A percentile compares a stretch with the other conserved stretches of the same genome.
These are phyloP conservation scores for Lophius americanus DNA, from an alignment of 2,797 vertebrate genomes.

Conservation along the genomic window DNA sequence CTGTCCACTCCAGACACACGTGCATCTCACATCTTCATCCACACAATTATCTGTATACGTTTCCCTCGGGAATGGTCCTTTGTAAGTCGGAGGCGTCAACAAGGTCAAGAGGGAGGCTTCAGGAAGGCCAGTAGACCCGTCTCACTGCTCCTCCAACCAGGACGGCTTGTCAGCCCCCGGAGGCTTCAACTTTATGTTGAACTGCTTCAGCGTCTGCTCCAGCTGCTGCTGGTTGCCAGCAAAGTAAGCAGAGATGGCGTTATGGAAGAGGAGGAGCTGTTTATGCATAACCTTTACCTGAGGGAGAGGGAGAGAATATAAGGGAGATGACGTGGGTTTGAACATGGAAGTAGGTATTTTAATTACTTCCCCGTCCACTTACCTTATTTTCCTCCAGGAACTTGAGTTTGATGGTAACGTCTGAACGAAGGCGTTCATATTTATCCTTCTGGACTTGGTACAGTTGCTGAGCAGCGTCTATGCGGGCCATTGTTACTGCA, in stretches of 20 bases:
- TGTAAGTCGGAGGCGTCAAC: constrained; percentile 58
- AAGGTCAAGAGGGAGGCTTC: constrained; percentile 40
- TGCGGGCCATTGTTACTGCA: constrained; percentile 86
- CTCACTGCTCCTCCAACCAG: constrained; percentile 97
- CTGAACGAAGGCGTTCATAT: constrained; percentile 92
- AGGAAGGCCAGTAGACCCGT: constrained; percentile 21
- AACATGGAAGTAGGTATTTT: background rate
- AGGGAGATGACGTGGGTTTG: background rate
- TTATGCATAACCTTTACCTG: constrained; percentile 99
- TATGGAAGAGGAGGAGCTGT: constrained; percentile 97
- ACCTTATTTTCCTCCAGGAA: constrained; percentile 99
- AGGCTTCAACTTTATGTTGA: constrained; percentile 93
- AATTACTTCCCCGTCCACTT: background rate
- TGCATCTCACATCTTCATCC: constrained; percentile 40
- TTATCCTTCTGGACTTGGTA: constrained; percentile 94
- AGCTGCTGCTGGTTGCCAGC: constrained; percentile 97
- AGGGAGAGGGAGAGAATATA: background rate
- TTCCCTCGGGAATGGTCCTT: constrained; percentile 64
- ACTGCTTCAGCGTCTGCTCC: constrained; percentile 96
- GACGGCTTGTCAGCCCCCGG: constrained; percentile 93
- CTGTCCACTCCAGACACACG: constrained; percentile 20
- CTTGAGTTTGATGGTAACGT: constrained; percentile 95
- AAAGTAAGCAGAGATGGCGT: constrained; percentile 96
- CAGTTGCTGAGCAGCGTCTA: constrained; percentile 90
- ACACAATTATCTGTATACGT: constrained; percentile 19